Evolutionary conservation across 2,113 vertebrate genomes (phyloP), one percentile per base, ranked within the genome.

Genomic region (Stomatorhinus ivindoensis): DNA sequence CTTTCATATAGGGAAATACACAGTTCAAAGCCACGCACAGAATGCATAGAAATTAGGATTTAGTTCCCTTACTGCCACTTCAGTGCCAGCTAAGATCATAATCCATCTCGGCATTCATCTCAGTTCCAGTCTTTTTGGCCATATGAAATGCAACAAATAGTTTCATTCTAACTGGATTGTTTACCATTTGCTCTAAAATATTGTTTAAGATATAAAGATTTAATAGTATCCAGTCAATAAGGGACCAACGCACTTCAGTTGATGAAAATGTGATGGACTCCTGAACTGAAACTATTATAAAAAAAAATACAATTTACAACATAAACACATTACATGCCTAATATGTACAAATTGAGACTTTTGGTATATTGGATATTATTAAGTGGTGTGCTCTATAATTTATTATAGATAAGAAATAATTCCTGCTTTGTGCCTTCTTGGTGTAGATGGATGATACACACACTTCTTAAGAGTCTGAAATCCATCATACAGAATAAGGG

Each of bases 361-460:
- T 89, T 46, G 1, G 15, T 84, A 10, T 39, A 53, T 89, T 53
- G 46, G 47, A 69, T 89, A 50, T 51, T 53, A 86, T 86, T 86
- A 89, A 44, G 44, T 24, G 9, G 51, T 42, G 51, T 44, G 65
- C 27, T 50, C 17, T 11, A 82, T 73, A 47, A 47, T 88, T 99
- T 99, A 99, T 99, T 98, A 53, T 90, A n/a, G 24, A 87, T 87
- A 98, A 83, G n/a, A 7, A 89, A 87, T 87, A 88, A 69, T 73
- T 48, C n/a, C 42, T 73, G 39, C 47, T 83, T 27, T 90, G 53
- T 8, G 1, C 51, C 42, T 88, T 84, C n/a, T 47, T n/a, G 31
- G 50, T 61, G 27, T 53, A 86, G 55, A 87, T 87, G n/a, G 50
- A 87, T 87, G 85, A 53, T 87, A 39, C 50, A 87, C 50, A 51